Base-by-base conservation (phyloP, 2,797 vertebrate genomes). In the Pyrrhura leucotis region DNA sequence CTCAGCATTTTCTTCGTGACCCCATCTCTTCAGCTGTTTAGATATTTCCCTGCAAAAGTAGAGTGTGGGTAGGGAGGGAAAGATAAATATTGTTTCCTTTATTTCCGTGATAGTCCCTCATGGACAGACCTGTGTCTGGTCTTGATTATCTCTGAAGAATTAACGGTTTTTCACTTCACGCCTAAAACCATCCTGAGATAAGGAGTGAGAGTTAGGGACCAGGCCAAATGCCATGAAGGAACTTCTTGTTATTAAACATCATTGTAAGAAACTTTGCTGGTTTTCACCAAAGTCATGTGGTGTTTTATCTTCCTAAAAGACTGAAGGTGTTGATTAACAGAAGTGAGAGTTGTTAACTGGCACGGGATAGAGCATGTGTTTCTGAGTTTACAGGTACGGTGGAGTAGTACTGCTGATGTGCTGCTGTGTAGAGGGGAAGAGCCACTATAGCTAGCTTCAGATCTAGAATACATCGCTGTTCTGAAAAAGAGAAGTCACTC, bases 301-400 rank as follows among this genome's bases (percentile, higher is more conserved):
- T 83, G 28, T 5, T 85, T 71, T 59, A 26, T 72, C 17, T 33
- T 40, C 25, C 8, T 39, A 8, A 42, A 58, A 20, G 12, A 6
- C 47, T 77, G 44, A 17, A 5, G 4, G 0, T 5, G 19, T 8
- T 73, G 63, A 33, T 51, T 33, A 63, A 54, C 5, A 28, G n/a
- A 40, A 61, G 28, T 33, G 35, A 50, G 72, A n/a, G 29, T 15
- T 58, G 37, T 72, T 72, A 12, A 17, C 48, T 23, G 53, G 13
- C 9, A 8, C 0, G 2, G 50, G 19, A 4, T 54, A 25, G 31
- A 0, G 35, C 21, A 12, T 5, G 4, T 2, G 5, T 13, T 63
- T 42, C 53, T 1, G 4, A 23, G 28, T 50, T 81, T 54, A 31
- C 14, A 33, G 65, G 14, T 40, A 16, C 15, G 4, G 29, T 35